phyloP scores from a whole-genome alignment of 2,888 invertebrate species.

The Drosophila hawaiiensis region DNA sequence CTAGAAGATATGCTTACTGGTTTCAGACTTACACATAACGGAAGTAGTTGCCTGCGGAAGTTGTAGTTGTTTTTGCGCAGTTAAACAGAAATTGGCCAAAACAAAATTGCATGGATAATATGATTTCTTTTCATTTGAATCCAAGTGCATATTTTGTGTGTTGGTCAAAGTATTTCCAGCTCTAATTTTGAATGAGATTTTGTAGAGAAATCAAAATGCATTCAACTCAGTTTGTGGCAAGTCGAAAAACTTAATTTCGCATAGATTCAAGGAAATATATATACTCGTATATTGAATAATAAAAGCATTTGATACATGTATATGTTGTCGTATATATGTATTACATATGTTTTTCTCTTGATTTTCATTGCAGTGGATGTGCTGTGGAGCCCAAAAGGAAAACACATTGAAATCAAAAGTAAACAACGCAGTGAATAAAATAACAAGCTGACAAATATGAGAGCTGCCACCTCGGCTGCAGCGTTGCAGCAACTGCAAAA shows the following conservation, averaged over 20 bases:
- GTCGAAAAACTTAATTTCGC: not conserved
- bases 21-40: not conserved
- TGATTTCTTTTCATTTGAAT: not conserved
- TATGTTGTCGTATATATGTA: not conserved
- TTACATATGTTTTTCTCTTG: conserved; percentile 42
- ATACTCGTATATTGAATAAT: not conserved
- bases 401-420: conserved; percentile 57
- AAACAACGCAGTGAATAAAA: conserved; percentile 51
- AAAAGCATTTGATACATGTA: not conserved
- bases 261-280: not conserved
- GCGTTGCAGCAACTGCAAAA: conserved; percentile 37
- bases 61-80: not conserved
- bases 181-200: not conserved
- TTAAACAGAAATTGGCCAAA: not conserved
- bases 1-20: not conserved
- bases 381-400: conserved; percentile 21
- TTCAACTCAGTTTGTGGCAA: not conserved
- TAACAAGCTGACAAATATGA: conserved; percentile 50
- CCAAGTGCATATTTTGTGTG: not conserved
- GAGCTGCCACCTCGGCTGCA: conserved; percentile 66
- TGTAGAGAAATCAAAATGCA: not conserved
- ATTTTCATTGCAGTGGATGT: conserved; percentile 43
- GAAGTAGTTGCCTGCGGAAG: not conserved
- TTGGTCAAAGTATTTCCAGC: not conserved
- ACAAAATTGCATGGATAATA: not conserved